Evolutionary conservation across 2,113 vertebrate genomes (phyloP), one percentile per base, ranked within the genome.

Genomic region (Aldabrachelys gigantea): DNA sequence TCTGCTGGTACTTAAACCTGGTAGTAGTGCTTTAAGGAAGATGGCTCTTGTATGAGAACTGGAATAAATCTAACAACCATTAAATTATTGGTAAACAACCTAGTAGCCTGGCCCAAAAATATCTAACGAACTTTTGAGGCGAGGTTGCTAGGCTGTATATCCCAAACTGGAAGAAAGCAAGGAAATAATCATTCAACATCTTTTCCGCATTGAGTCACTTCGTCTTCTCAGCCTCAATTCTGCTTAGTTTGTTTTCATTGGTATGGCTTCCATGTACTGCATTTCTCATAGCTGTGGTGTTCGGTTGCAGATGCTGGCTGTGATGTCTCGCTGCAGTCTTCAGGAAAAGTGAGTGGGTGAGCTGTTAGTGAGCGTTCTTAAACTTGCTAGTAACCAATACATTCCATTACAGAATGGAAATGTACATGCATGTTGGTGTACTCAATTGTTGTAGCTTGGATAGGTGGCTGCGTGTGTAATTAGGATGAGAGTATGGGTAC

Each of bases 1-100:
- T 78, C 78, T 78, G 1, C 49, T 27, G 91, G 6, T 21, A 0
- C 10, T 29, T 49, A 47, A 54, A 47, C 49, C 27, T 31, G n/a
- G 90, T 92, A 56, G 84, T n/a, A 17, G 82, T 4, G 9, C 6
- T 35, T 62, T 31, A 6, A 62, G 87, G 88, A 44, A 91, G 35
- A 44, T 53, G 50, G 57, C 10, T 65, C 44, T 10, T 85, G n/a
- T 27, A 0, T 52, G 62, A 1, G 94, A 10, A 6, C 21, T 21
- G 0, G 6, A 17, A 0, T 65, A 8, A 1, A 5, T 22, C 7
- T 56, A 16, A 1, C 1, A 3, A 16, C 1, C 1, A 3, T 8
- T 69, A 69, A 69, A n/a, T 5, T 25, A n/a, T 47, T 59, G 47
- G 72, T n/a, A 75, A 2, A 44, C 59, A 47, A 47, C 31, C 47